These are phyloP conservation scores for Agrochola macilenta DNA, from an alignment of 2,888 invertebrate species.

Conservation along the genomic window DNA sequence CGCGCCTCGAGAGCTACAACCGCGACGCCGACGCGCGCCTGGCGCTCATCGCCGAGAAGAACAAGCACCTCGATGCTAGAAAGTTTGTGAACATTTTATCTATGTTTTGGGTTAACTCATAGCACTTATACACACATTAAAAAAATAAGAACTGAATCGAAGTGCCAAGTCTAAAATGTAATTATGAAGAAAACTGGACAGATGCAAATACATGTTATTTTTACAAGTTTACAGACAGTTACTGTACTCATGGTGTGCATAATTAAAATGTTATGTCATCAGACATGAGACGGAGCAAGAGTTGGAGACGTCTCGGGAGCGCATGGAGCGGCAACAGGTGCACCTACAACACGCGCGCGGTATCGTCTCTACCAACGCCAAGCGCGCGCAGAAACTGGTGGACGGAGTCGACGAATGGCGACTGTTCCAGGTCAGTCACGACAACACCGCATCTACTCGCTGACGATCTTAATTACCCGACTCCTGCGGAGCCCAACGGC, in stretches of 20 bases:
- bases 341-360: slow-evolving; percentile 83
- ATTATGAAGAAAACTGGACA: background rate
- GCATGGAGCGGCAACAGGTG: slow-evolving; percentile 77
- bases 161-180: background rate
- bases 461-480: background rate
- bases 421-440: slow-evolving; percentile 76
- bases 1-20: slow-evolving; percentile 75
- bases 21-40: slow-evolving; percentile 77
- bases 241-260: background rate
- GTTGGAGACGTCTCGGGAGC: slow-evolving; percentile 78
- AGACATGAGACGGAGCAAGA: slow-evolving; percentile 82
- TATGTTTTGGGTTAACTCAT: background rate
- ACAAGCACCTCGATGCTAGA: slow-evolving; percentile 79
- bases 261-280: background rate
- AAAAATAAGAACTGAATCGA: background rate
- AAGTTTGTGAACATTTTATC: slow-evolving; percentile 67
- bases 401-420: slow-evolving; percentile 83
- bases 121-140: background rate
- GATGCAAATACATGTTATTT: background rate
- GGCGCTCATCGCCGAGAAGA: slow-evolving; percentile 78
- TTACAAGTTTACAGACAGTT: background rate
- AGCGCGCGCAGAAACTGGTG: slow-evolving; percentile 82
- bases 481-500: background rate
- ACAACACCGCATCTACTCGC: no score
- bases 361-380: slow-evolving; percentile 75